Conservation (phyloP, 1,140 invertebrate genomes). For the Megalopta genalis region DNA sequence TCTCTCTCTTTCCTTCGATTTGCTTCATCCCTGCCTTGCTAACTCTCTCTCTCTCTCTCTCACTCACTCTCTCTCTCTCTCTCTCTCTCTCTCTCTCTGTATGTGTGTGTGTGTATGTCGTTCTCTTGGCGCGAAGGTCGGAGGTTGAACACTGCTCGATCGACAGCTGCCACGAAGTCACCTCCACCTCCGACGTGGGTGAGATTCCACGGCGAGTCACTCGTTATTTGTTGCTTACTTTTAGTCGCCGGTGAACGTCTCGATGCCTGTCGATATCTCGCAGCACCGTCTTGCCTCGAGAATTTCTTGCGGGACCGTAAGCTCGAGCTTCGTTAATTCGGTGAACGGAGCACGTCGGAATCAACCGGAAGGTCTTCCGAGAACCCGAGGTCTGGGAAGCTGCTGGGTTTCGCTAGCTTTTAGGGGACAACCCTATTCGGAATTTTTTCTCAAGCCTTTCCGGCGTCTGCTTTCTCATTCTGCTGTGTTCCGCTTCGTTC, state of each 20-base stretch:
- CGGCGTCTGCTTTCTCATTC: no score
- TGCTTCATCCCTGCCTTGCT: background rate
- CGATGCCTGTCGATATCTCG: background rate
- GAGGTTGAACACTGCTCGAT: slow-evolving; percentile 61
- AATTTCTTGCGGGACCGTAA: background rate
- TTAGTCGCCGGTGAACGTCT: background rate
- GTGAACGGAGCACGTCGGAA: background rate
- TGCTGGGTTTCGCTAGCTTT: no score
- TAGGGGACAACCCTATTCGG: no score
- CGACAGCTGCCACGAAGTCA: slow-evolving; percentile 63
- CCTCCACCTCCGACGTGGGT: slow-evolving; percentile 51
- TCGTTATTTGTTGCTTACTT: slow-evolving; percentile 27
- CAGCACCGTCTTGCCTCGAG: no score
- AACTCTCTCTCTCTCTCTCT: background rate
- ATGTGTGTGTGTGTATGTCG: no score
- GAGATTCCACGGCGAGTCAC: slow-evolving; percentile 52
- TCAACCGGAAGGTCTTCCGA: no score
- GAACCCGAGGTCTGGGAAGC: no score
- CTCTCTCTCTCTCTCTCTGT: no score
- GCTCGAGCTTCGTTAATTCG: slow-evolving; percentile 9
- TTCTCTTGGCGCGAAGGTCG: slow-evolving; percentile 44
- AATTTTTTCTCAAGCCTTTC: no score
- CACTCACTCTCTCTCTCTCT: background rate
- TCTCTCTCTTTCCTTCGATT: background rate
- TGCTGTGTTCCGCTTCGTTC: no score